A percentile compares a stretch with the other conserved stretches of the same genome.
Conservation (phyloP, 2,888 invertebrate species). For the Noctua fimbriata region DNA sequence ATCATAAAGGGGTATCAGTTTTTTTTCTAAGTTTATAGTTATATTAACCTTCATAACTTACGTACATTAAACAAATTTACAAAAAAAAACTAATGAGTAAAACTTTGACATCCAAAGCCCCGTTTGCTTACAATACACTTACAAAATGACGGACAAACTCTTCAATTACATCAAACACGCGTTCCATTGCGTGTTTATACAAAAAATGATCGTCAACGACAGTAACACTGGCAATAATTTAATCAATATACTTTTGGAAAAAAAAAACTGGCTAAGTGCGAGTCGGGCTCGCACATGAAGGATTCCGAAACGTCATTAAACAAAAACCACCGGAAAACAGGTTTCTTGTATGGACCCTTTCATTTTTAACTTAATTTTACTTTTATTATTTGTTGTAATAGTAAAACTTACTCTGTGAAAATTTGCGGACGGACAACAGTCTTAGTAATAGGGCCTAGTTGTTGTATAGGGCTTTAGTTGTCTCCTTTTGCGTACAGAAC, state of each 20-base stretch:
- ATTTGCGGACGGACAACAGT: neutral
- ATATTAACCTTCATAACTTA: slow-evolving; percentile 17
- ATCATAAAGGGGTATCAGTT: neutral
- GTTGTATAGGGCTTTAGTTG: too few species aligned
- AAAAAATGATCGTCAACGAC: slow-evolving; percentile 13
- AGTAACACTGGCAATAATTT: slow-evolving; percentile 32
- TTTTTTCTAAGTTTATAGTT: neutral
- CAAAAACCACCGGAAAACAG: neutral
- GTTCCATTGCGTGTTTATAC: slow-evolving; percentile 7
- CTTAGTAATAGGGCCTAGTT: neutral
- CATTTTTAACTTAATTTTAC: neutral
- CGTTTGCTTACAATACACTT: neutral
- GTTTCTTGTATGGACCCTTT: neutral
- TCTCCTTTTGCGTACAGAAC: neutral
- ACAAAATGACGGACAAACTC: neutral
- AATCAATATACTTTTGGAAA: slow-evolving; percentile 44
- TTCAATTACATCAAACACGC: slow-evolving; percentile 7
- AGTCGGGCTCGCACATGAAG: neutral
- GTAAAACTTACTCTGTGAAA: neutral
- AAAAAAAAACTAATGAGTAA: neutral
- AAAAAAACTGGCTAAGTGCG: neutral
- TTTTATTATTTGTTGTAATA: neutral
- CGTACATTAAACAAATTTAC: neutral
- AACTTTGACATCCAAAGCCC: neutral
- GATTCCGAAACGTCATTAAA: neutral